Percentiles rank a stretch among this genome's conserved stretches.
These are phyloP conservation scores for Anhinga rufa DNA, from an alignment of 2,113 vertebrate genomes.

Conservation along the genomic window DNA sequence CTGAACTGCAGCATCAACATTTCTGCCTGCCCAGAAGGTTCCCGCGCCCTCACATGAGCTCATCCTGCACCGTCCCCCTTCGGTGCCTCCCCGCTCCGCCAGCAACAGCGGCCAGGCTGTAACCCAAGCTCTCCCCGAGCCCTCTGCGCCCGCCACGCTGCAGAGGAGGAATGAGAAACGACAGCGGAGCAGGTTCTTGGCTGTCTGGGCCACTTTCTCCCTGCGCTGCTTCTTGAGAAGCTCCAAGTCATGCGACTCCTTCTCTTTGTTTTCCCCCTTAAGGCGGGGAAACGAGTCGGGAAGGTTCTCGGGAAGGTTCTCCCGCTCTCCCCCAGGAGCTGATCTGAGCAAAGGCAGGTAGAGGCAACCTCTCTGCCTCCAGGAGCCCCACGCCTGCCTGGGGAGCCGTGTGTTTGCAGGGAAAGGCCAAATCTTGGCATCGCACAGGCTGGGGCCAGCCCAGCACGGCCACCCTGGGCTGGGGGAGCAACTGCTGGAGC, in stretches of 20 bases:
- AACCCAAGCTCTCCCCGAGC: not conserved
- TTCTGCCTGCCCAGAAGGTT: slow-evolving; percentile 10
- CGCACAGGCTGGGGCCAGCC: not conserved
- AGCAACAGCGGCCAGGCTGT: not conserved
- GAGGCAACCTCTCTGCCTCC: not conserved
- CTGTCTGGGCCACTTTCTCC: not conserved
- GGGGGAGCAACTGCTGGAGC: not conserved
- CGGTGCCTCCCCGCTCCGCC: not conserved
- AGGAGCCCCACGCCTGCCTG: not conserved
- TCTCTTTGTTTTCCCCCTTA: not conserved
- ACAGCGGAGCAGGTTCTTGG: not conserved
- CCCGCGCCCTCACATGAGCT: slow-evolving; percentile 2
- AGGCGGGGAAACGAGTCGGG: not conserved
- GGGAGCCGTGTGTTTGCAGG: not conserved
- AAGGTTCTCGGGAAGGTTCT: not conserved
- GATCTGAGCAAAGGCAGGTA: not conserved
- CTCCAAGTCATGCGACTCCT: not conserved
- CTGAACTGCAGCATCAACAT: not conserved
- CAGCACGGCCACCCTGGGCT: not conserved
- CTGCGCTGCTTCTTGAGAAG: not conserved
- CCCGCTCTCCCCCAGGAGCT: not conserved
- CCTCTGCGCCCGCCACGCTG: not conserved
- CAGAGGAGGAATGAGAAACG: not conserved
- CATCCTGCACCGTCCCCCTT: not conserved
- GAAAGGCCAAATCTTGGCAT: not conserved